Percentiles rank a stretch among this genome's conserved stretches.
Evolutionary conservation across 1,140 invertebrate genomes (phyloP).

Genomic region (Papilio machaon): DNA sequence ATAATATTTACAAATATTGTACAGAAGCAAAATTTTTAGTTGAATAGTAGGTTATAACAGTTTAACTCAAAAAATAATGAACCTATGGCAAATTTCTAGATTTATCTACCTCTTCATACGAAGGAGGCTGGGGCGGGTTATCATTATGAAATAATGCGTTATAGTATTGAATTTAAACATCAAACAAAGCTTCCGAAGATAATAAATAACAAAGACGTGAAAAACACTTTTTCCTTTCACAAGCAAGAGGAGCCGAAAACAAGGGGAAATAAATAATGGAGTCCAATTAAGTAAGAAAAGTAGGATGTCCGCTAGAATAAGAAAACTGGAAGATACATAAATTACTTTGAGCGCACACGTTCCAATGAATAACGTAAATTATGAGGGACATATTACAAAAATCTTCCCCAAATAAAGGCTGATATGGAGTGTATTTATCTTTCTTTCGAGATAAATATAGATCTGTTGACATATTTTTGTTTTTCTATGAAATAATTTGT

Average conservation of each 20-base stretch:
- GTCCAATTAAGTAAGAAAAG: slow-evolving; percentile 66
- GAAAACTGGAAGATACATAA: slow-evolving; percentile 37
- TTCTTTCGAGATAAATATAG: neutral
- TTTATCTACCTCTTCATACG: neutral
- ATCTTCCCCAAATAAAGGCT: slow-evolving; percentile 4
- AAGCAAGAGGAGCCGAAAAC: slow-evolving; percentile 57
- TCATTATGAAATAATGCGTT: neutral
- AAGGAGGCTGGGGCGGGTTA: neutral
- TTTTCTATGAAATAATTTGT: neutral
- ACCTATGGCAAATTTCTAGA: neutral
- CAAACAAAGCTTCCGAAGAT: slow-evolving; percentile 4
- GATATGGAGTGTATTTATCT: neutral
- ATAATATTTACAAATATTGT: no score
- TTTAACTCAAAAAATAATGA: neutral
- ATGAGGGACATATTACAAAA: slow-evolving; percentile 3
- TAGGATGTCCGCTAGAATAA: slow-evolving; percentile 45
- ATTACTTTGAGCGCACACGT: slow-evolving; percentile 31
- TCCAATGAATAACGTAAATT: slow-evolving; percentile 28
- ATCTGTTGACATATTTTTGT: neutral
- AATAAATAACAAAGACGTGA: slow-evolving; percentile 48
- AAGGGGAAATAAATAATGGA: slow-evolving; percentile 64
- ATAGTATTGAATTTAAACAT: slow-evolving; percentile 7
- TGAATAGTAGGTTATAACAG: no score
- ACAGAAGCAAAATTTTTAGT: no score
- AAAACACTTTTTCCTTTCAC: slow-evolving; percentile 48